These are phyloP conservation scores for Torymus tubicola DNA, from an alignment of 2,888 invertebrate species.

Conservation along the genomic window DNA sequence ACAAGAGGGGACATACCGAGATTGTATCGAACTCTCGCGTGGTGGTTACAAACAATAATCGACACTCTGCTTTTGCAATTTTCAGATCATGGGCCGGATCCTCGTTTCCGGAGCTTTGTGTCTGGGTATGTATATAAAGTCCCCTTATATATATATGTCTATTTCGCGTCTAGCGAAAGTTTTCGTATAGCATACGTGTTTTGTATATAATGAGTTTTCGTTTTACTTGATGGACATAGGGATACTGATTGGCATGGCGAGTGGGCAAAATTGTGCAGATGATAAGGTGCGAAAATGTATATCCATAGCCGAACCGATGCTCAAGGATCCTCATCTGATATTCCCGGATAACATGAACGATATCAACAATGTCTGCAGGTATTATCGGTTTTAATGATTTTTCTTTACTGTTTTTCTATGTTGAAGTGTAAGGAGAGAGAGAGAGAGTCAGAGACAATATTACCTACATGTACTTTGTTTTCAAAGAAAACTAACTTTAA, in stretches of 20 bases:
- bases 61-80: conserved; percentile 39
- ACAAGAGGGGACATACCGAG: neutral
- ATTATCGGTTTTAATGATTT: conserved; percentile 60
- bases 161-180: neutral
- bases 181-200: neutral
- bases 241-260: conserved; percentile 28
- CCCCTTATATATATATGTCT: neutral
- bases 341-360: conserved; percentile 81
- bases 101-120: conserved; percentile 59
- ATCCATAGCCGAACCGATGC: conserved; percentile 79
- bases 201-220: neutral
- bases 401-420: too few relatives aligned
- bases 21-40: conserved; percentile 20
- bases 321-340: conserved; percentile 80
- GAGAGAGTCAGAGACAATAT: too few relatives aligned
- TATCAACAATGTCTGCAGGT: conserved; percentile 80
- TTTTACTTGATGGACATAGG: neutral
- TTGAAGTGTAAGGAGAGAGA: too few relatives aligned
- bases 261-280: conserved; percentile 74
- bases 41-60: neutral
- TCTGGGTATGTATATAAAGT: conserved; percentile 49
- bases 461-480: too few relatives aligned
- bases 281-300: conserved; percentile 79
- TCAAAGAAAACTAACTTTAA: too few relatives aligned
- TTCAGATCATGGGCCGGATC: conserved; percentile 60